Evolutionary conservation across 2,797 vertebrate genomes (phyloP).

Genomic region (Cynopterus sphinx): DNA sequence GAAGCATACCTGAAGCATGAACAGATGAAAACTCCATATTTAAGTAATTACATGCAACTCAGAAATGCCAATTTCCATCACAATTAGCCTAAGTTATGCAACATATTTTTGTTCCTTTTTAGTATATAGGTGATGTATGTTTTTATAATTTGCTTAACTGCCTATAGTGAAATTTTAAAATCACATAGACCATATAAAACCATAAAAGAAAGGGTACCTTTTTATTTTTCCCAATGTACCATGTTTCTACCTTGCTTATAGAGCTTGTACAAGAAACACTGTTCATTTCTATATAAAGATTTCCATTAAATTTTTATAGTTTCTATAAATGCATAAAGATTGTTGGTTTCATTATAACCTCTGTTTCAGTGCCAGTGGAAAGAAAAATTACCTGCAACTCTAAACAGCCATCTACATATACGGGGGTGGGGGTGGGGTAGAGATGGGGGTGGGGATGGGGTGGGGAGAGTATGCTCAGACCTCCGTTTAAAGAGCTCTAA

Average conservation of each 20-base stretch:
- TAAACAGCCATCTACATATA: conserved; percentile 76
- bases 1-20: conserved; percentile 47
- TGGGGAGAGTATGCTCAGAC: conserved; percentile 46
- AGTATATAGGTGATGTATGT: conserved; percentile 58
- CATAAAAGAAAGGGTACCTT: conserved; percentile 81
- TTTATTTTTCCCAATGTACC: conserved; percentile 80
- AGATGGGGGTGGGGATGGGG: not conserved
- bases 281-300: conserved; percentile 86
- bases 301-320: conserved; percentile 85
- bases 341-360: conserved; percentile 83
- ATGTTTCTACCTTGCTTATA: conserved; percentile 80
- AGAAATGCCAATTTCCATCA: conserved; percentile 73
- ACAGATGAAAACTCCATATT: conserved; percentile 66
- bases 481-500: conserved; percentile 70
- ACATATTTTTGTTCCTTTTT: conserved; percentile 61
- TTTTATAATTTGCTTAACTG: conserved; percentile 77
- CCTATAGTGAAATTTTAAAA: conserved; percentile 74
- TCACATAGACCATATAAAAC: conserved; percentile 67
- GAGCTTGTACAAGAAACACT: conserved; percentile 80
- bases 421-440: not conserved
- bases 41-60: conserved; percentile 65
- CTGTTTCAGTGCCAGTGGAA: conserved; percentile 80
- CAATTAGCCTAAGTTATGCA: conserved; percentile 69
- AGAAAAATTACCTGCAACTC: conserved; percentile 82
- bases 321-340: conserved; percentile 86